These are phyloP conservation scores for Avahi laniger DNA, from an alignment of 2,797 vertebrate species.

Conservation along the genomic window DNA sequence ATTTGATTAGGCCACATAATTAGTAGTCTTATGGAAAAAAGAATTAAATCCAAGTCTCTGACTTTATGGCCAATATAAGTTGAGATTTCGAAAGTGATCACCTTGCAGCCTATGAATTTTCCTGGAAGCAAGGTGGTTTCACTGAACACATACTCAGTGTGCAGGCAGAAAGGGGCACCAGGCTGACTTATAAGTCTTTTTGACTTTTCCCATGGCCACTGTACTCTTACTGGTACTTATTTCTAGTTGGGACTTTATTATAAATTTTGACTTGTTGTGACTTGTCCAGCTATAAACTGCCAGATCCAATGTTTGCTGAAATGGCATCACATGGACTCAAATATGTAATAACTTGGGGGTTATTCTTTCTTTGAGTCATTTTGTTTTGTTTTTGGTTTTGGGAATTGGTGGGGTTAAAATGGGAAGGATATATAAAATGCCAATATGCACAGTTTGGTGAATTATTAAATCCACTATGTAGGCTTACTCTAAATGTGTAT, in stretches of 20 bases:
- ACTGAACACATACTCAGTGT: not conserved
- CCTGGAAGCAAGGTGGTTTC: not conserved
- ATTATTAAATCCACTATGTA: not conserved
- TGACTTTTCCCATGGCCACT: not conserved
- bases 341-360: not conserved
- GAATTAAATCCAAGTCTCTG: not conserved
- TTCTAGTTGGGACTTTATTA: not conserved
- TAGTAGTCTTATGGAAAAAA: not conserved
- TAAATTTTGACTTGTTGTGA: not conserved
- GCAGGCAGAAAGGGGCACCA: not conserved
- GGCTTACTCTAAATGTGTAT: not conserved
- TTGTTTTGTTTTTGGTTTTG: not conserved
- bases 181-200: not conserved
- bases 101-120: not conserved
- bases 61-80: not conserved
- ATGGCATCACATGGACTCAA: not conserved
- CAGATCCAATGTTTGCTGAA: not conserved
- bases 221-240: not conserved
- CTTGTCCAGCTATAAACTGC: not conserved
- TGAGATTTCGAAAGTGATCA: not conserved
- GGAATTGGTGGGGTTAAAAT: not conserved
- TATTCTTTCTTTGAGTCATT: not conserved
- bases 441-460: not conserved
- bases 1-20: not conserved
- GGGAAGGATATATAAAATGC: not conserved